phyloP scores from a whole-genome alignment of 2,888 invertebrate genomes.

The Drosophila paramelanica region DNA sequence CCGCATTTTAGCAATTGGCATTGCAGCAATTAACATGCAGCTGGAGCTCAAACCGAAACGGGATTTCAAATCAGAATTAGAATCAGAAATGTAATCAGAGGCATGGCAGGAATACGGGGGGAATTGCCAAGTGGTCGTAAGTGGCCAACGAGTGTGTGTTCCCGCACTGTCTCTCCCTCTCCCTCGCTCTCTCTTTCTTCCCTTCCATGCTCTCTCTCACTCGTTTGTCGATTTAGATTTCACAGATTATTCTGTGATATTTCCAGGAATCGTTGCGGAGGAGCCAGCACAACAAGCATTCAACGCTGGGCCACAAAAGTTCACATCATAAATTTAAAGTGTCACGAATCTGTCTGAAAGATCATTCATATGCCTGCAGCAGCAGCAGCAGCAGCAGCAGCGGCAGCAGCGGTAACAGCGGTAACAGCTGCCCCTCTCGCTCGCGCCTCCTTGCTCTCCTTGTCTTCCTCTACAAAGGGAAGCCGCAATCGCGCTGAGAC shows the following conservation, averaged over 20 bases:
- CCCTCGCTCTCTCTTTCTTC: neutral
- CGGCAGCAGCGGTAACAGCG: constrained; percentile 20
- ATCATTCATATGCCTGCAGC: constrained; percentile 78
- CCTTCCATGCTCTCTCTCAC: constrained; percentile 2
- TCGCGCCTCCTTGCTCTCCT: neutral
- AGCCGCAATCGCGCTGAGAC: constrained; percentile 62
- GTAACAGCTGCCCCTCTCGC: constrained; percentile 3
- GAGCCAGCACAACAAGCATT: constrained; percentile 39
- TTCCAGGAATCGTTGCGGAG: constrained; percentile 75
- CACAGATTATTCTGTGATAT: constrained; percentile 66
- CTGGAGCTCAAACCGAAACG: constrained; percentile 42
- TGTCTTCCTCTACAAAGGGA: constrained; percentile 67
- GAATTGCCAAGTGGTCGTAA: constrained; percentile 40
- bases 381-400: constrained; percentile 40
- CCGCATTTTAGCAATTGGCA: constrained; percentile 80
- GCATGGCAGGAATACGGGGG: neutral
- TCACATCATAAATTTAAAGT: constrained; percentile 82
- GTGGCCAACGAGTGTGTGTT: constrained; percentile 38
- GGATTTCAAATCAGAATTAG: constrained; percentile 55
- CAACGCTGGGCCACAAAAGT: constrained; percentile 69
- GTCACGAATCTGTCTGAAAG: constrained; percentile 79
- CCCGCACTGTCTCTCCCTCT: neutral
- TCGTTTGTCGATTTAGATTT: constrained; percentile 78
- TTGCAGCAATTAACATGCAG: constrained; percentile 79
- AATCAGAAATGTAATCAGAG: constrained; percentile 23